Conservation (phyloP, 2,113 vertebrate species). For the Malaclemys terrapin region DNA sequence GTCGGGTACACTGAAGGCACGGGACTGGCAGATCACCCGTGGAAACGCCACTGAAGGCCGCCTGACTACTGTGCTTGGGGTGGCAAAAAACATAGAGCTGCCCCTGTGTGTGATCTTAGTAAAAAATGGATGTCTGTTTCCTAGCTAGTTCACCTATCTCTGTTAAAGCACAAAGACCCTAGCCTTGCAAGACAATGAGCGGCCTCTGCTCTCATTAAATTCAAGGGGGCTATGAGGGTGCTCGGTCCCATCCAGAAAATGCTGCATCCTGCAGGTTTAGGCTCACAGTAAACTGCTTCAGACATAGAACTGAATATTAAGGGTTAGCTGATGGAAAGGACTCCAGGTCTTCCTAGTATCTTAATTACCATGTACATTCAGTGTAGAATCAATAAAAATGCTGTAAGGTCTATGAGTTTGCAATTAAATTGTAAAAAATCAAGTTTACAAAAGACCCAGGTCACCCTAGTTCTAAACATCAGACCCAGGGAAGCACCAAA, state of each 20-base stretch:
- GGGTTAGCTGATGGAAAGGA: neutral
- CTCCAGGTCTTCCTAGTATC: neutral
- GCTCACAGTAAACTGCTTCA: neutral
- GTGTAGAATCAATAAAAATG: slow-evolving; percentile 14
- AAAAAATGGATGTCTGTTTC: neutral
- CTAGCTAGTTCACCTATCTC: neutral
- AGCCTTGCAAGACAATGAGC: neutral
- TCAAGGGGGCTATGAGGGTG: neutral
- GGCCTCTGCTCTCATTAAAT: slow-evolving; percentile 19
- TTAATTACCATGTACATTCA: neutral
- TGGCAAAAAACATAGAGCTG: too few species aligned
- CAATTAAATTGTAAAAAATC: slow-evolving; percentile 14
- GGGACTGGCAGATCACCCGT: too few species aligned
- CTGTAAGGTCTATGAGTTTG: neutral
- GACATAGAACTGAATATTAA: neutral
- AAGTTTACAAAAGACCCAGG: neutral
- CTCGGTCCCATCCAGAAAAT: neutral
- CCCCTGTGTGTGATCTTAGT: neutral
- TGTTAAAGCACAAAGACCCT: neutral
- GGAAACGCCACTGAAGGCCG: too few species aligned
- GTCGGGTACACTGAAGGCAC: too few species aligned
- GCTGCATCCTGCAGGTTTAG: neutral
- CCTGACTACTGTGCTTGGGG: too few species aligned
- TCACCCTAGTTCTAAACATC: neutral
- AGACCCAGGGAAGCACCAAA: neutral